A percentile compares a stretch with the other conserved stretches of the same genome.
phyloP scores from a whole-genome alignment of 1,140 invertebrate species.

The Brevipalpus yothersi region DNA sequence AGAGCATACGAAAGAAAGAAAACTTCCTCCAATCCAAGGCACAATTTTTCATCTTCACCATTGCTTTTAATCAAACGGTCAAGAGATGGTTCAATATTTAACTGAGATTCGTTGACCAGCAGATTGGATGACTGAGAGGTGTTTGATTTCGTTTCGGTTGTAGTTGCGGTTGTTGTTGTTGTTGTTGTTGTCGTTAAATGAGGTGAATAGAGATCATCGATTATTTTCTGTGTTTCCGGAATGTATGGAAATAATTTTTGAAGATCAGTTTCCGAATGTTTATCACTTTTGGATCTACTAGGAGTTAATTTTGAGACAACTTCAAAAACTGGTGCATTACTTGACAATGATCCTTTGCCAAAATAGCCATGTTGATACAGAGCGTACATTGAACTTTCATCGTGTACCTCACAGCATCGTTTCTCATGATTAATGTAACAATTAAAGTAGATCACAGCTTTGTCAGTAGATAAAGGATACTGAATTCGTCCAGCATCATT shows the following conservation, averaged over 20 bases:
- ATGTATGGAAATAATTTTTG: not conserved
- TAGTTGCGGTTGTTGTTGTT: not conserved
- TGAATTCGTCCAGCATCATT: not conserved
- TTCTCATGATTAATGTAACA: constrained; percentile 1
- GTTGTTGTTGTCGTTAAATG: not conserved
- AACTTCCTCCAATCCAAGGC: not conserved
- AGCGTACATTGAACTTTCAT: not conserved
- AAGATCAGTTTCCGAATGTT: not conserved
- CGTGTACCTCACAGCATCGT: not conserved
- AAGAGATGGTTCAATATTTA: not conserved
- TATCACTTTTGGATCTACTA: not conserved
- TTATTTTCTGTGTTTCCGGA: not conserved
- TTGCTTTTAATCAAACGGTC: not conserved
- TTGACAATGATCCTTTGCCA: constrained; percentile 2
- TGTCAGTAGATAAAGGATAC: not conserved
- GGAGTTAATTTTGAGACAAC: not conserved
- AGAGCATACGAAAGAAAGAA: not conserved
- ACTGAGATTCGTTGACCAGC: not conserved
- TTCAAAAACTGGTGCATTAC: not conserved
- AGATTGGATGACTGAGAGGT: not conserved
- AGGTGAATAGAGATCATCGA: not conserved
- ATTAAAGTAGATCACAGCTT: not conserved
- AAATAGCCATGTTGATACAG: constrained; percentile 6
- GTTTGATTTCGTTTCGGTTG: not conserved
- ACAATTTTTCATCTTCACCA: not conserved